phyloP scores from a whole-genome alignment of 2,888 invertebrate genomes.

The Oscheius sp. region DNA sequence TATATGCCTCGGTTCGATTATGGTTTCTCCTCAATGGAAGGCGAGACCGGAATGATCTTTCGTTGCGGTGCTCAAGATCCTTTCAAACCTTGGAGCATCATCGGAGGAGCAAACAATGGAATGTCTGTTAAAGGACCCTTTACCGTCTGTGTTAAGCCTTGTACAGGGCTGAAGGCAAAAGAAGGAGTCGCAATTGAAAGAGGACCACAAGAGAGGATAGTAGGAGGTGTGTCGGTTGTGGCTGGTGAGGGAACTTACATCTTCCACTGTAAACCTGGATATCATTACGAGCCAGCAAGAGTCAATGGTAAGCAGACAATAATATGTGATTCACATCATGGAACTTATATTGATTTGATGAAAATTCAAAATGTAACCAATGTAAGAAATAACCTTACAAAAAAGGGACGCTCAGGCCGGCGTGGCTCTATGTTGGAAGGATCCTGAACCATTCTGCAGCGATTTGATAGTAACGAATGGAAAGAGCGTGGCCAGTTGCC shows the following conservation, averaged over 20 bases:
- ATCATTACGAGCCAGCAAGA: not conserved
- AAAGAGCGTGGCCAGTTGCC: not conserved
- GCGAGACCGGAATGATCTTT: not conserved
- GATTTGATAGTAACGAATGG: not conserved
- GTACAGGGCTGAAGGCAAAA: not conserved
- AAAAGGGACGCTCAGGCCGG: not conserved
- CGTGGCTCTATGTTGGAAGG: not conserved
- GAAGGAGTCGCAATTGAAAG: not conserved
- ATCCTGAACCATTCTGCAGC: not conserved
- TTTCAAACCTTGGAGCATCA: not conserved
- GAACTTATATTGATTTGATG: not conserved
- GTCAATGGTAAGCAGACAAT: not conserved
- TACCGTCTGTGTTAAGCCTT: slow-evolving; percentile 6
- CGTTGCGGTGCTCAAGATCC: not conserved
- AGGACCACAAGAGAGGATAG: not conserved
- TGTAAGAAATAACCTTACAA: not conserved
- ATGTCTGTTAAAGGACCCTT: not conserved
- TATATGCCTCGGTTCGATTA: not conserved
- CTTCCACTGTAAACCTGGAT: not conserved
- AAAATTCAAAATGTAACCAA: not conserved
- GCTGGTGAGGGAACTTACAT: slow-evolving; percentile 3
- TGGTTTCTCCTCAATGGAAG: not conserved
- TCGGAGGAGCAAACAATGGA: no score
- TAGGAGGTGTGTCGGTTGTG: not conserved
- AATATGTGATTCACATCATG: not conserved